Evolutionary conservation across 2,113 vertebrate species (phyloP).

Genomic region (Atherinomorus stipes): DNA sequence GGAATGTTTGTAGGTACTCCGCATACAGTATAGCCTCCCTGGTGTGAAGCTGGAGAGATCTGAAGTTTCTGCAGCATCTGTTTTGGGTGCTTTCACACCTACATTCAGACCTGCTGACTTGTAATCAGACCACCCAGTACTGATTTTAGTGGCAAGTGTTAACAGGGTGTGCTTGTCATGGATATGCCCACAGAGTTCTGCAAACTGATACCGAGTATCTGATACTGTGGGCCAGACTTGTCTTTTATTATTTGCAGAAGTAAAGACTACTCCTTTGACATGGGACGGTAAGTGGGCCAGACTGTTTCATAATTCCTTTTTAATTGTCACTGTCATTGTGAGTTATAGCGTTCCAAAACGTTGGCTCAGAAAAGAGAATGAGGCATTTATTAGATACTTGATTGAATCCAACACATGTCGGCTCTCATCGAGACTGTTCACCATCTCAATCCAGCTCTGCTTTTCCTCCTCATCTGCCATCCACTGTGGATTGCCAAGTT

Average conservation of each 20-base stretch:
- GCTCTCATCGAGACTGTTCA: slow-evolving; percentile 26
- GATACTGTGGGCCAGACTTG: not conserved
- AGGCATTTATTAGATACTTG: slow-evolving; percentile 44
- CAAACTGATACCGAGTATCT: slow-evolving; percentile 1
- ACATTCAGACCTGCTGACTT: slow-evolving; percentile 29
- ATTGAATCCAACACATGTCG: slow-evolving; percentile 46
- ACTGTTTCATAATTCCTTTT: slow-evolving; percentile 37
- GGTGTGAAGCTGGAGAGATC: slow-evolving; percentile 6
- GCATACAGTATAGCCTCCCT: not conserved
- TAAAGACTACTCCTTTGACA: slow-evolving; percentile 18
- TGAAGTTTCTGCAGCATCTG: slow-evolving; percentile 22
- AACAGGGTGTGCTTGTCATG: slow-evolving; percentile 21
- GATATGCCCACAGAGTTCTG: slow-evolving; percentile 17
- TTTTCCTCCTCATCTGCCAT: slow-evolving; percentile 59
- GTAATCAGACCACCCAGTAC: slow-evolving; percentile 55
- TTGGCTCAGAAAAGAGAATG: slow-evolving; percentile 25
- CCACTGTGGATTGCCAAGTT: slow-evolving; percentile 24
- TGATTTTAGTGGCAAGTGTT: slow-evolving; percentile 31
- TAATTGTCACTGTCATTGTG: slow-evolving; percentile 49
- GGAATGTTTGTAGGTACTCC: not conserved
- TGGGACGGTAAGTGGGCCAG: slow-evolving; percentile 7
- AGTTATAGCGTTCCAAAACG: slow-evolving; percentile 25
- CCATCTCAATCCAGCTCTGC: slow-evolving; percentile 37
- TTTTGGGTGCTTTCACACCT: slow-evolving; percentile 40
- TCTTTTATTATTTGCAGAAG: slow-evolving; percentile 44